Evolutionary conservation across 53 echinoderm and acorn worm species (phyloP).

Genomic region (Luidia sarsii): DNA sequence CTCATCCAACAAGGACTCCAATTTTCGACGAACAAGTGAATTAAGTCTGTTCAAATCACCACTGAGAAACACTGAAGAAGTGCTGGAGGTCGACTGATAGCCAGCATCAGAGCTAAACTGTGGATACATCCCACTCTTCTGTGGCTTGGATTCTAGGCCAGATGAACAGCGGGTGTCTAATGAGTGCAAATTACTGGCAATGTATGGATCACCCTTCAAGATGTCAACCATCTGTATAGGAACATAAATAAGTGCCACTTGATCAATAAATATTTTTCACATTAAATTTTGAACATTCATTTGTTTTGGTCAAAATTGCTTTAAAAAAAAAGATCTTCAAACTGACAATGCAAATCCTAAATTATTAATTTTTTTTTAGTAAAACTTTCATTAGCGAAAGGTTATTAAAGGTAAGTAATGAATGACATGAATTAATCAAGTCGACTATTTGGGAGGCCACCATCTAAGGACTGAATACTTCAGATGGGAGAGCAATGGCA

Average conservation of each 20-base stretch:
- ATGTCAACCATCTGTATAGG: conserved; percentile 26
- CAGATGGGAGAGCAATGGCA: too few species aligned
- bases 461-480: too few species aligned
- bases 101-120: not conserved
- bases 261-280: too few species aligned
- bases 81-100: conserved; percentile 6
- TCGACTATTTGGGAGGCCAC: too few species aligned
- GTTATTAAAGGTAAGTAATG: too few species aligned
- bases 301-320: not conserved
- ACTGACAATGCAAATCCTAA: too few species aligned
- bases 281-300: too few species aligned
- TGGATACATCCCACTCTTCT: not conserved
- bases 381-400: too few species aligned
- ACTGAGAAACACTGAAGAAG: not conserved
- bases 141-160: not conserved
- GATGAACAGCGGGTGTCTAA: not conserved
- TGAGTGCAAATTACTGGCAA: not conserved
- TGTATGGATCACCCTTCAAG: conserved; percentile 42
- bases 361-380: too few species aligned
- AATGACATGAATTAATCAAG: too few species aligned
- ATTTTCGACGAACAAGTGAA: conserved; percentile 48
- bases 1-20: conserved; percentile 67
- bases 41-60: conserved; percentile 74
- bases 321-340: not conserved
- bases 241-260: not conserved